Evolutionary conservation across 2,113 vertebrate genomes (phyloP).

Genomic region (Rhabdornis inornatus): DNA sequence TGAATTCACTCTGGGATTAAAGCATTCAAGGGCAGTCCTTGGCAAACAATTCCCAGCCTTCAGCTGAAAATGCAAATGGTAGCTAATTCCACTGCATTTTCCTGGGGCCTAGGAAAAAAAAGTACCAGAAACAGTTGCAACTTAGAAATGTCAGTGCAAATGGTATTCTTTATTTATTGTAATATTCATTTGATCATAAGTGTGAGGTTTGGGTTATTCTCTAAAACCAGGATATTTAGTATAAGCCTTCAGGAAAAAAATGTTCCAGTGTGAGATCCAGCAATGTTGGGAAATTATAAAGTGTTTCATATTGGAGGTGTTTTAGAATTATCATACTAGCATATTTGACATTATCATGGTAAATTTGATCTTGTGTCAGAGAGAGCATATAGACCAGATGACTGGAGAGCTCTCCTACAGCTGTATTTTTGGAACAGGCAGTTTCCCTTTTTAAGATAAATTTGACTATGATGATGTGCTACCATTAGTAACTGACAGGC

Average conservation of each 20-base stretch:
- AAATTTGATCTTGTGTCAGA: not conserved
- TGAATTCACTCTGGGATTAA: not conserved
- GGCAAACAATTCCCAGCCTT: not conserved
- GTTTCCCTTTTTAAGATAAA: not conserved
- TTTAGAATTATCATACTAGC: not conserved
- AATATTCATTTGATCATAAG: not conserved
- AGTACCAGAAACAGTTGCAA: not conserved
- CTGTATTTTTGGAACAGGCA: not conserved
- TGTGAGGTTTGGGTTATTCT: not conserved
- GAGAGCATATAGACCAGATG: not conserved
- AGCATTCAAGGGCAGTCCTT: not conserved
- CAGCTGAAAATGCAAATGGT: not conserved
- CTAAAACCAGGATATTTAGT: not conserved
- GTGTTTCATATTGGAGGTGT: not conserved
- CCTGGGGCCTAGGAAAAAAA: not conserved
- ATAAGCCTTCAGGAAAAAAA: not conserved
- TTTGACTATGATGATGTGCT: not conserved
- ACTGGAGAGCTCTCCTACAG: not conserved
- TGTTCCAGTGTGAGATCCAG: not conserved
- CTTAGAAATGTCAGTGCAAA: not conserved
- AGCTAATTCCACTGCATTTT: not conserved
- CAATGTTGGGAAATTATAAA: not conserved
- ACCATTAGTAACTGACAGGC: not conserved
- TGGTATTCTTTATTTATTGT: not conserved
- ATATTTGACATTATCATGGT: not conserved